A percentile compares a stretch with the other conserved stretches of the same genome.
Evolutionary conservation across 2,797 vertebrate species (phyloP).

Genomic region (Myotis daubentonii): DNA sequence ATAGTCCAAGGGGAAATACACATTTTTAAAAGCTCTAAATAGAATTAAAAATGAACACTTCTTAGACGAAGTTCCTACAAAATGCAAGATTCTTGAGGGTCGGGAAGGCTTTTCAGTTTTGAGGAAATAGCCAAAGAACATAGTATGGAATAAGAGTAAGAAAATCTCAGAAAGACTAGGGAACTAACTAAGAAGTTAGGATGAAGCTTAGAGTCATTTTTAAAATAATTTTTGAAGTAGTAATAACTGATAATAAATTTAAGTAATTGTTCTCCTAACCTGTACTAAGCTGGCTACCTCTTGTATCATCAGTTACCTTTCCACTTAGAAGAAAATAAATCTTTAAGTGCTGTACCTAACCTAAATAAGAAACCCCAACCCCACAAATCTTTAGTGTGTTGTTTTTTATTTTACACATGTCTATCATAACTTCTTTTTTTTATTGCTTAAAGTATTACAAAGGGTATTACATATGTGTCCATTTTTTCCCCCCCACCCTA

Average conservation of each 20-base stretch:
- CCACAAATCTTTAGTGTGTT: neutral
- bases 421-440: neutral
- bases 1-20: neutral
- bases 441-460: too few species aligned
- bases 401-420: neutral
- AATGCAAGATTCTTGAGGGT: neutral
- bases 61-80: neutral
- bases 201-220: neutral
- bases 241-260: slow-evolving; percentile 31
- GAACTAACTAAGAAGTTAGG: neutral
- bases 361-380: neutral
- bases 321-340: neutral
- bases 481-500: too few species aligned
- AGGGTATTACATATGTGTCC: too few species aligned
- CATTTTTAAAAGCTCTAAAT: slow-evolving; percentile 1
- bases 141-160: neutral
- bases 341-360: neutral
- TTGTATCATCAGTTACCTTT: neutral
- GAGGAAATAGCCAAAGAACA: neutral
- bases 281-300: neutral
- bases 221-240: neutral
- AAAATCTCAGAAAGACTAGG: neutral
- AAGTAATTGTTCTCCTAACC: neutral
- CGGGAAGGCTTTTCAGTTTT: neutral
- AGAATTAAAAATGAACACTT: slow-evolving; percentile 14